Conservation (phyloP, 2,113 vertebrate genomes). For the Pipra filicauda region DNA sequence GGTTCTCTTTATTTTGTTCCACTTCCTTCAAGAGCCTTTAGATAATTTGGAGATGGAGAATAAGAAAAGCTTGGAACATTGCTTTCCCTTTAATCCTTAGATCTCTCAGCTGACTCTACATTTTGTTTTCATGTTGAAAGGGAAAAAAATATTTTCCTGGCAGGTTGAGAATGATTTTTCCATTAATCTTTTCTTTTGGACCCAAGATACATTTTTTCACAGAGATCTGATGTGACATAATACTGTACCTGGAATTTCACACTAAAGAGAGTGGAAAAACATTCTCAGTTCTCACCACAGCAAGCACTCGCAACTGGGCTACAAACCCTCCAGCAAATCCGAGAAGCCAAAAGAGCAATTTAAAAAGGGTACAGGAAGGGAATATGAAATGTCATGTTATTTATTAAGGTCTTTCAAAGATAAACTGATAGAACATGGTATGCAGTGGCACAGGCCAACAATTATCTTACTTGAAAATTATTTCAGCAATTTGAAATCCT, state of each 20-base stretch:
- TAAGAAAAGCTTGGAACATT: background rate
- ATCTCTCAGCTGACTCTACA: slow-evolving; percentile 28
- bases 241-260: slow-evolving; percentile 62
- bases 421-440: background rate
- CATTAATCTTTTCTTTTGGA: slow-evolving; percentile 60
- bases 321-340: background rate
- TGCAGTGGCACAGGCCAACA: background rate
- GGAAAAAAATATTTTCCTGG: slow-evolving; percentile 66
- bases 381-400: background rate
- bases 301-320: background rate
- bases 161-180: slow-evolving; percentile 62
- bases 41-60: background rate
- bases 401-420: slow-evolving; percentile 23
- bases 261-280: slow-evolving; percentile 49
- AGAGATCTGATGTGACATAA: slow-evolving; percentile 57
- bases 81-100: slow-evolving; percentile 23
- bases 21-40: background rate
- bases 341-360: background rate
- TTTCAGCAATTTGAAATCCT: slow-evolving; percentile 17
- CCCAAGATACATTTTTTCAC: slow-evolving; percentile 53
- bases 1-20: background rate
- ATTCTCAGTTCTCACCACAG: slow-evolving; percentile 16
- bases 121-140: slow-evolving; percentile 64
- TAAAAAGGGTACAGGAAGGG: background rate
- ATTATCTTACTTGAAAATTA: background rate